These are phyloP conservation scores for Craterocephalus amniculus DNA, from an alignment of 2,797 vertebrate genomes.

Conservation along the genomic window DNA sequence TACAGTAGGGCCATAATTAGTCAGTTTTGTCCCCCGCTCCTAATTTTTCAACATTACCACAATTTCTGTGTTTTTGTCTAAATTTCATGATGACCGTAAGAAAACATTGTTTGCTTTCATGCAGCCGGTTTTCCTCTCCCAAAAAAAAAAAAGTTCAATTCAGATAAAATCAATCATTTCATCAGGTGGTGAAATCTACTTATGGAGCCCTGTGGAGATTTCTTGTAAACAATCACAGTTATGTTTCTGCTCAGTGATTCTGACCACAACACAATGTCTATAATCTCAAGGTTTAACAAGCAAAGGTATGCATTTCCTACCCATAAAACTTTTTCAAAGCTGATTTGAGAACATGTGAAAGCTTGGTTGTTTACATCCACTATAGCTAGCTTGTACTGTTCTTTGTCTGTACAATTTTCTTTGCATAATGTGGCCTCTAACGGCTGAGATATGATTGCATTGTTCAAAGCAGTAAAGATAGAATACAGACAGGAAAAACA, in stretches of 20 bases:
- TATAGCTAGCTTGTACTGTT: background rate
- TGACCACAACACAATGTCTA: background rate
- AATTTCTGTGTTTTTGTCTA: background rate
- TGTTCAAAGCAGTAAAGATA: slow-evolving; percentile 15
- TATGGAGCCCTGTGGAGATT: slow-evolving; percentile 26
- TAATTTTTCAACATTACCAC: background rate
- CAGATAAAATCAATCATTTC: slow-evolving; percentile 14
- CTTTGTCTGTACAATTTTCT: background rate
- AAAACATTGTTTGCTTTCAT: slow-evolving; percentile 1
- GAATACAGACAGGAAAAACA: slow-evolving; percentile 7
- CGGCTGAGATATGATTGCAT: background rate
- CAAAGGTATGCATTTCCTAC: background rate
- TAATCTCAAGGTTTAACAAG: slow-evolving; percentile 3
- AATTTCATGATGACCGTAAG: background rate
- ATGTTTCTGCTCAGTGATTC: slow-evolving; percentile 5
- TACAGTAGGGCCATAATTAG: too few relatives aligned
- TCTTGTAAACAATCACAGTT: slow-evolving; percentile 21
- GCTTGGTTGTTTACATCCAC: background rate
- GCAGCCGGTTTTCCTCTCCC: background rate
- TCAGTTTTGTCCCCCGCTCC: too few relatives aligned
- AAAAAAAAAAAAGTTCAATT: slow-evolving; percentile 9
- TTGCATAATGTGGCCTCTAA: background rate
- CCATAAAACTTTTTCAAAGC: slow-evolving; percentile 2
- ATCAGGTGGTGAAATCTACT: slow-evolving; percentile 23
- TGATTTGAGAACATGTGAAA: slow-evolving; percentile 8